Base-by-base conservation (phyloP, 2,113 vertebrate species). In the Ophiodon elongatus region DNA sequence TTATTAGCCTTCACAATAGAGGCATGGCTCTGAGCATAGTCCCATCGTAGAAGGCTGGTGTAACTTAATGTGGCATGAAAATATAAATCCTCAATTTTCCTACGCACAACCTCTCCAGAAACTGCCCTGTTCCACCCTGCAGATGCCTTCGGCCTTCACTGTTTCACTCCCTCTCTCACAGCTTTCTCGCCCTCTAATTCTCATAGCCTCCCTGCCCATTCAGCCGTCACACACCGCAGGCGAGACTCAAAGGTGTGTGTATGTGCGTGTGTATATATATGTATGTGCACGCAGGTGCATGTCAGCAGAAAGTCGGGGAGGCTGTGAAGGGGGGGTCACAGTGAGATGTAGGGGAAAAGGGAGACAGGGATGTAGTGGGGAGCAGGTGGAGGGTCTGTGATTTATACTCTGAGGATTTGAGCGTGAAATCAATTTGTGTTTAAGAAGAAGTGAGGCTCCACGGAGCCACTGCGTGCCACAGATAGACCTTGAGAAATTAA, bases 1-100 rank as follows among this genome's bases (percentile, higher is more conserved):
- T 90, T 90, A 92, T 92, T 89, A 90, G 82, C 76, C 84, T 88
- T 87, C 87, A 88, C 92, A 93, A 92, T 85, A 83, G 86, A 79
- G 68, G 70, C 76, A 45, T 54, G 76, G 45, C 76, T 85, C 82
- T 81, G 89, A 90, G 79, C 75, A 75, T 56, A 79, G 73, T 85
- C 87, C 68, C 57, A 73, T 5, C 79, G 86, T 68, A 76, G 82
- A 88, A 88, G 84, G 81, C 89, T 85, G 89, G 60, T 89, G 74
- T 89, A 85, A 88, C 87, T 88, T 92, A 94, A 94, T 94, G 92
- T 92, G 90, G 84, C 93, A 93, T 94, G 89, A 93, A 94, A 94
- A 94, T 91, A 94, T 91, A 86, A 87, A 83, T 94, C 86, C 80
- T 91, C 89, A 91, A 84, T 94, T 93, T 92, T 86, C 90, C 89